Base-by-base conservation (phyloP, 1,140 invertebrate genomes). In the Polypedilum pembai region DNA sequence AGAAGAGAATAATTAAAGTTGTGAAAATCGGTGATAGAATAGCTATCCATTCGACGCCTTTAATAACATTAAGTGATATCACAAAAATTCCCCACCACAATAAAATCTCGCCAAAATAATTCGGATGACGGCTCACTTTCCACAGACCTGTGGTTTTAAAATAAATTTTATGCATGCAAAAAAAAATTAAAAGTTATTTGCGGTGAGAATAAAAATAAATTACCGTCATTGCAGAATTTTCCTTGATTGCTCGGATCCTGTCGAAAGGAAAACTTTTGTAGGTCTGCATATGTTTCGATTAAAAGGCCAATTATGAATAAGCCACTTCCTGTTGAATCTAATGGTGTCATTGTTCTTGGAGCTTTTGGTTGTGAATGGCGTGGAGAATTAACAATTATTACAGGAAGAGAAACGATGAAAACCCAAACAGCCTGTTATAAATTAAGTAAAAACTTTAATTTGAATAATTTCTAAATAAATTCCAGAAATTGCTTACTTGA, bases 21-120 rank as follows among this genome's bases (percentile, higher is more conserved):
- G 92, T 95, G 80, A 96, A 95, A 45, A 96, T 85, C 7, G 94
- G 95, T 5, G 93, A 95, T 41, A 93, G 84, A 78, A 97, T 90
- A 10, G 90, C 91, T 10, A 93, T 84, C 90, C 92, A 92, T 85
- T 95, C 90, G 74, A 88, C 79, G 41, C 91, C 90, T 79, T 91
- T 87, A 72, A 96, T 89, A 2, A 95, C 90, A 79, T 94, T 94
- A 1, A 94, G 82, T 0, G 93, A 93, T 80, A 96, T 93, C 65
- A 94, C 87, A 80, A 96, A 97, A 72, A 97, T 90, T 1, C 94
- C 94, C 90, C 93, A 94, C 95, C 95, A 98, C 1, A 97, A 85
- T 0, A 94, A 85, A 40, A 98, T 94, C 84, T 98, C 95, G 0
- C 95, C 95, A 83, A 97, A 96, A 80, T 98, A 98, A 82, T 98